Evolutionary conservation across 2,113 vertebrate genomes (phyloP), one percentile per base, ranked within the genome.

Genomic region (Prionailurus viverrinus): DNA sequence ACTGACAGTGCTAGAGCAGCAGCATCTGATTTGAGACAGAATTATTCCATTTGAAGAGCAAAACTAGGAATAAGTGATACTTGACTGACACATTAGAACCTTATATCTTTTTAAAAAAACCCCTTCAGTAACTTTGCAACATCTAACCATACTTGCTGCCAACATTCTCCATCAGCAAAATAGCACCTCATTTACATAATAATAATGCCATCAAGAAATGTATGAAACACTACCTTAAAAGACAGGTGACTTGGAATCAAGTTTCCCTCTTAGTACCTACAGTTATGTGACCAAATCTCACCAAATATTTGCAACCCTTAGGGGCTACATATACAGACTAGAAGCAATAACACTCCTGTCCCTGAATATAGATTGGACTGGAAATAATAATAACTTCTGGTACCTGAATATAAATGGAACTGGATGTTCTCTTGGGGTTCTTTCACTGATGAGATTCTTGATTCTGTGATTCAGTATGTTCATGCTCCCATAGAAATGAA

Each of bases 161-260:
- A 84, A 45, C 39, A n/a, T 91, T 91, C 91, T 2, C 45, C 41
- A 91, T 71, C 21, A 90, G 15, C 27, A 79, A 87, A 93, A 23
- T 48, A 79, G 76, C 14, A 61, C 29, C 25, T 84, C 10, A 83
- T 88, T 90, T 94, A 80, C 23, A 63, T 89, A 74, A 84, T 66
- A 63, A 61, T 89, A 95, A 58, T 45, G 16, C 61, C 14, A 23
- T 53, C 39, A 84, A 66, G 36, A 58, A 94, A 65, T 73, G 3
- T 14, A 41, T 89, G 16, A 80, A 91, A 79, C 16, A 7, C 79
- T 73, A 39, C 33, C n/a, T 23, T 95, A 91, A 92, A 96, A 81
- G 51, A 18, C n/a, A 65, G 25, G 8, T 65, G 51, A 82, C 31
- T 78, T 89, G 41, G 31, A 14, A 92, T 68, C 78, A 92, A 58